Conservation (phyloP, 30 jellyfish, hydroid and myxozoan genomes). For the Catostylus mosaicus region DNA sequence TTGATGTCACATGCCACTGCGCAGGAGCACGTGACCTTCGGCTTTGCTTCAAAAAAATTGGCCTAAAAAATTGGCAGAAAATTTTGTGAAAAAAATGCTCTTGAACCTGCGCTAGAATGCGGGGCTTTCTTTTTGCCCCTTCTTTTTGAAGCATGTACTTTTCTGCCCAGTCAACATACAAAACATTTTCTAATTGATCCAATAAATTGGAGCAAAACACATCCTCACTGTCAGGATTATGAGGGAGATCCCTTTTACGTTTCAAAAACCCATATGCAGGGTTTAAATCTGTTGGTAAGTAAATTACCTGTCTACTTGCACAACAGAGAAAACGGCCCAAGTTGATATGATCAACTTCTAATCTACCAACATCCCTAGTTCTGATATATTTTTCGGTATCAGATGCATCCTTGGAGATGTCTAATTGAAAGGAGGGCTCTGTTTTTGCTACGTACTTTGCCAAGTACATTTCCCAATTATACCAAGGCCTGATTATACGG, state of each 20-base stretch:
- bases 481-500: no score
- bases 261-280: not conserved
- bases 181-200: not conserved
- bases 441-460: no score
- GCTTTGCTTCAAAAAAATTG: no score
- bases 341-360: constrained; percentile 6
- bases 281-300: constrained; percentile 1
- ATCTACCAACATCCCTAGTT: no score
- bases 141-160: constrained; percentile 2
- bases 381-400: no score
- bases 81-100: no score
- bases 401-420: not conserved
- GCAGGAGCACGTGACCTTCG: no score
- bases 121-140: no score
- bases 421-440: not conserved
- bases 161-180: constrained; percentile 1
- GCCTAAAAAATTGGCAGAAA: no score
- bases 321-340: not conserved
- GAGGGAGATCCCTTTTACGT: not conserved
- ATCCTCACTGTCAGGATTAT: not conserved
- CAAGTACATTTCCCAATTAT: not conserved
- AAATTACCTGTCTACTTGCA: not conserved
- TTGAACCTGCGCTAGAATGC: no score
- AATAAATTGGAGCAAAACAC: not conserved
- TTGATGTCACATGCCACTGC: no score